These are phyloP conservation scores for Hyaena hyaena DNA, from an alignment of 2,113 vertebrate species.

Conservation along the genomic window DNA sequence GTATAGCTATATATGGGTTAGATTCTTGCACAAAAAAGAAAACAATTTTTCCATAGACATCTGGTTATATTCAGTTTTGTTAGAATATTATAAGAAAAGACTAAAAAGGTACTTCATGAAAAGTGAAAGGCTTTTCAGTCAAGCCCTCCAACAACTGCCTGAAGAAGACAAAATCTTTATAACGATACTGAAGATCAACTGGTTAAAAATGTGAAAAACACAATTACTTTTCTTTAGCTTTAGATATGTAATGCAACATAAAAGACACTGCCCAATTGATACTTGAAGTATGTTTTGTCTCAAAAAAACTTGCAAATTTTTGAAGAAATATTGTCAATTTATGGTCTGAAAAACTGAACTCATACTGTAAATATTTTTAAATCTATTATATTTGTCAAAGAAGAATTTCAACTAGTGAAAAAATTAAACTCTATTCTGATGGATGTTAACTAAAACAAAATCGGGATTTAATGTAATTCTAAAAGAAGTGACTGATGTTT, in stretches of 20 bases:
- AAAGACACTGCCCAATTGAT: neutral
- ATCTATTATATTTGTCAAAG: neutral
- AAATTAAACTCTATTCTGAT: neutral
- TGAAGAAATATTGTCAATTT: neutral
- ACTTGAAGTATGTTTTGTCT: neutral
- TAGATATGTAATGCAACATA: neutral
- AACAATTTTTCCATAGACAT: neutral
- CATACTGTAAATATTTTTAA: slow-evolving; percentile 38
- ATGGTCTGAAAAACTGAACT: neutral
- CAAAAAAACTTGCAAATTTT: slow-evolving; percentile 34
- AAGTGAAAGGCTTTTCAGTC: neutral
- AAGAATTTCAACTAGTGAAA: slow-evolving; percentile 39
- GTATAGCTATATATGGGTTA: neutral
- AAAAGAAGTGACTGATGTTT: neutral
- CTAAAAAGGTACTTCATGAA: neutral
- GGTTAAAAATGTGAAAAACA: slow-evolving; percentile 38
- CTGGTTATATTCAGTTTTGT: slow-evolving; percentile 24
- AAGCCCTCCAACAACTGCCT: neutral
- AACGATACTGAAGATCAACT: neutral
- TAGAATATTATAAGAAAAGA: slow-evolving; percentile 34
- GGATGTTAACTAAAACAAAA: neutral
- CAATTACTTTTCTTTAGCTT: neutral
- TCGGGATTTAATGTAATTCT: neutral
- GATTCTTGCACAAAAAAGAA: slow-evolving; percentile 20
- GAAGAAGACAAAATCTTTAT: slow-evolving; percentile 6